Conservation (phyloP, 1,140 invertebrate species). For the Gonatopus flavifemur region DNA sequence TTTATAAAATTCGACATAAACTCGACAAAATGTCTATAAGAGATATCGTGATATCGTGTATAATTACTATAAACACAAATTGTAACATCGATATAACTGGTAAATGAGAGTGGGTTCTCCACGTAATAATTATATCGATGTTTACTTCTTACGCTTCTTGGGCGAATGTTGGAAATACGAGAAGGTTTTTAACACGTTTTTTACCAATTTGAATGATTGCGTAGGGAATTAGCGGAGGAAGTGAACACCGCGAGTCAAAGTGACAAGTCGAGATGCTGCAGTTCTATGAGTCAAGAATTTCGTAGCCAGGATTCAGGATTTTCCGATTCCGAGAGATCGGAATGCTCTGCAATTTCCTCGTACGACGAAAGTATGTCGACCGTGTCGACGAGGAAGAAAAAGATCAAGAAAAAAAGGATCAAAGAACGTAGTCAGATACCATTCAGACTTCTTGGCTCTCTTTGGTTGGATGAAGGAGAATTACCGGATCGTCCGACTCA, state of each 20-base stretch:
- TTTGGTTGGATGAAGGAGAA: slow-evolving; percentile 26
- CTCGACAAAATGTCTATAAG: too few relatives aligned
- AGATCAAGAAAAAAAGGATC: slow-evolving; percentile 12
- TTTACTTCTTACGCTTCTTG: too few relatives aligned
- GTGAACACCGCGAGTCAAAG: slow-evolving; percentile 9
- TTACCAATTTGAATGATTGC: too few relatives aligned
- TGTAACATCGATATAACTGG: too few relatives aligned
- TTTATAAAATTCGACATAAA: too few relatives aligned
- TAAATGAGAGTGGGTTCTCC: too few relatives aligned
- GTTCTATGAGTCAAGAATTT: slow-evolving; percentile 43
- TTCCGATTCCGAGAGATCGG: slow-evolving; percentile 55
- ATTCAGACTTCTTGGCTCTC: slow-evolving; percentile 15
- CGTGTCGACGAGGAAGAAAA: slow-evolving; percentile 15
- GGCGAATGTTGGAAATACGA: too few relatives aligned
- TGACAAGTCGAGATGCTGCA: slow-evolving; percentile 34
- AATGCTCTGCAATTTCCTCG: slow-evolving; percentile 28
- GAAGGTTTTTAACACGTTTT: too few relatives aligned
- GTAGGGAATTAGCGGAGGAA: slow-evolving; percentile 14
- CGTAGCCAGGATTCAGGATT: slow-evolving; percentile 58
- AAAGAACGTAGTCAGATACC: slow-evolving; percentile 8
- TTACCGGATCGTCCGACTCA: slow-evolving; percentile 29
- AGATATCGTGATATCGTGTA: too few relatives aligned
- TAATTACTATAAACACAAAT: too few relatives aligned
- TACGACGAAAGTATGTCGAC: slow-evolving; percentile 27
- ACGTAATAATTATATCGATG: too few relatives aligned